These are phyloP conservation scores for Plagiodera versicolora DNA, from an alignment of 2,888 invertebrate species.

Conservation along the genomic window DNA sequence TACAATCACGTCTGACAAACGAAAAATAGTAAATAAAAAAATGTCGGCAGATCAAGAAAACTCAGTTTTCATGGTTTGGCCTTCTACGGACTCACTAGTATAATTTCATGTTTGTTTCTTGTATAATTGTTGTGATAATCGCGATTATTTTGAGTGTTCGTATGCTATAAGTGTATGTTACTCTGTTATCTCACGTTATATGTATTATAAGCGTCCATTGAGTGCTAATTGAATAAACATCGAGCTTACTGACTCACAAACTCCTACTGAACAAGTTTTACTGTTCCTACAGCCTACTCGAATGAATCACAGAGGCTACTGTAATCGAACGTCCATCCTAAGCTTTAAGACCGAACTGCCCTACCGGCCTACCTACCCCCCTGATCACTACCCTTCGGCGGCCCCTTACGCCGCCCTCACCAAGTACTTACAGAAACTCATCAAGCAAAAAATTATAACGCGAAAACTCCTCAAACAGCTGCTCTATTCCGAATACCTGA, in stretches of 20 bases:
- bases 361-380: slow-evolving; percentile 67
- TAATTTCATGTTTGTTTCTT: no score
- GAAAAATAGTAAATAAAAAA: no score
- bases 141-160: no score
- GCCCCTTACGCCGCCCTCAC: slow-evolving; percentile 79
- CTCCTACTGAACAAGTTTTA: slow-evolving; percentile 11
- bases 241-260: not conserved
- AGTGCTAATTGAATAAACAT: no score
- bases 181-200: no score
- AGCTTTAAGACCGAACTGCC: slow-evolving; percentile 49
- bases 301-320: slow-evolving; percentile 61
- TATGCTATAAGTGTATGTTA: no score
- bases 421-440: slow-evolving; percentile 73
- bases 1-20: no score
- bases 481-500: slow-evolving; percentile 66
- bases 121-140: no score
- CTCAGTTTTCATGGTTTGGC: no score
- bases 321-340: slow-evolving; percentile 59
- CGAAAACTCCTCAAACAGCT: slow-evolving; percentile 73
- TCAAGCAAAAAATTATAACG: slow-evolving; percentile 71
- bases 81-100: no score
- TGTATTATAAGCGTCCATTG: no score
- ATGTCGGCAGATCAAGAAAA: no score
- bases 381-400: slow-evolving; percentile 74
- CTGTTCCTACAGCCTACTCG: slow-evolving; percentile 20